phyloP scores from a whole-genome alignment of 2,797 vertebrate species.

The Platyrinchus mystaceus region DNA sequence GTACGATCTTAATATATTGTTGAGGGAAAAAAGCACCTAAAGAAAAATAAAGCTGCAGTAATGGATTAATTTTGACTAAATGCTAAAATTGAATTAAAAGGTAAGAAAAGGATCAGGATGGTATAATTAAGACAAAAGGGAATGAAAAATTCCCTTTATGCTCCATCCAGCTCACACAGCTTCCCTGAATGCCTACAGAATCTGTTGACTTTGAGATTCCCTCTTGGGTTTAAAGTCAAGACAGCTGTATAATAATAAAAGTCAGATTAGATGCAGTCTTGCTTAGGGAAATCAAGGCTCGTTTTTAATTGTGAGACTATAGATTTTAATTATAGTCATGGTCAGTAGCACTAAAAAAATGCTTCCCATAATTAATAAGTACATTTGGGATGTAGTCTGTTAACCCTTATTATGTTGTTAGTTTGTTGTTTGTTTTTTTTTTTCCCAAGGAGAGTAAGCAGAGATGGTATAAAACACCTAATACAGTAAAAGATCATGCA shows the following conservation, averaged over 20 bases:
- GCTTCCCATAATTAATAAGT: not conserved
- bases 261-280: not conserved
- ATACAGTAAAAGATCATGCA: not conserved
- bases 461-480: not conserved
- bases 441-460: not conserved
- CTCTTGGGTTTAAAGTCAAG: not conserved
- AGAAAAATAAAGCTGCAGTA: not conserved
- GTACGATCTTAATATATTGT: not conserved
- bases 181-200: not conserved
- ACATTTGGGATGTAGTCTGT: not conserved
- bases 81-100: not conserved
- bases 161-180: rapidly evolving
- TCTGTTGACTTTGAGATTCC: not conserved
- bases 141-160: not conserved
- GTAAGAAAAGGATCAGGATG: not conserved
- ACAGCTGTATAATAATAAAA: not conserved
- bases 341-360: not conserved
- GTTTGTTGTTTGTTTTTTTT: not conserved
- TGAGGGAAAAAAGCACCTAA: not conserved
- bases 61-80: not conserved
- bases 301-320: not conserved
- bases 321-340: not conserved
- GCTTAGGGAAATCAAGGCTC: not conserved
- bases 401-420: not conserved
- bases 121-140: not conserved